Percentiles rank a stretch among this genome's conserved stretches.
Evolutionary conservation across 1,140 invertebrate species (phyloP).

Genomic region (Heliconius hewitsoni): DNA sequence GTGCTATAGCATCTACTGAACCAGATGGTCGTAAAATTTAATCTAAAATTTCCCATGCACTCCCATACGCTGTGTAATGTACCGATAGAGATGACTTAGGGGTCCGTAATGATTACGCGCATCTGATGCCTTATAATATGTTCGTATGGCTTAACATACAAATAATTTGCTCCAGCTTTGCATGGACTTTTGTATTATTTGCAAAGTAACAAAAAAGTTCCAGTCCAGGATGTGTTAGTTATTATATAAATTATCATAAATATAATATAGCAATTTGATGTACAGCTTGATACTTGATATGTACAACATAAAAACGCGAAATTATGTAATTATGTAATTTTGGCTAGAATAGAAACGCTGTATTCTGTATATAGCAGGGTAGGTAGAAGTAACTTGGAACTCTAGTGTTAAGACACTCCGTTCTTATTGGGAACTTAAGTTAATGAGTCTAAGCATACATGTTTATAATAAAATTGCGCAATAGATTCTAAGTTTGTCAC

Average conservation of each 20-base stretch:
- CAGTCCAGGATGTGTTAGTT: no score
- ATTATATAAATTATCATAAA: not conserved
- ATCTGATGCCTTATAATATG: conserved; percentile 9
- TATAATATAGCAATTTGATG: not conserved
- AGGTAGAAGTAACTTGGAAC: not conserved
- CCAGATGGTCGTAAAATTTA: conserved; percentile 3
- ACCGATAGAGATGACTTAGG: not conserved
- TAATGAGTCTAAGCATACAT: no score
- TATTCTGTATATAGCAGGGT: no score
- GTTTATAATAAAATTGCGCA: no score
- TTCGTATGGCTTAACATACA: not conserved
- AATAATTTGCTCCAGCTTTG: not conserved
- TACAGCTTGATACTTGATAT: no score
- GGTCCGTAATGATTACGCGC: conserved; percentile 10
- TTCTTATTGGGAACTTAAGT: not conserved
- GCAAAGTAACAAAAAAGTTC: no score
- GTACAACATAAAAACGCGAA: no score
- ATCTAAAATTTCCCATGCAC: not conserved
- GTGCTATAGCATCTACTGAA: not conserved
- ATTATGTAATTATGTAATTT: no score
- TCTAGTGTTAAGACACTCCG: not conserved
- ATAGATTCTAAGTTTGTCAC: no score
- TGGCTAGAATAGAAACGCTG: no score
- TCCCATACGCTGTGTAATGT: conserved; percentile 5
- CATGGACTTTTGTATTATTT: not conserved